Evolutionary conservation across 1,140 invertebrate genomes (phyloP).

Genomic region (Eulimnadia texana): DNA sequence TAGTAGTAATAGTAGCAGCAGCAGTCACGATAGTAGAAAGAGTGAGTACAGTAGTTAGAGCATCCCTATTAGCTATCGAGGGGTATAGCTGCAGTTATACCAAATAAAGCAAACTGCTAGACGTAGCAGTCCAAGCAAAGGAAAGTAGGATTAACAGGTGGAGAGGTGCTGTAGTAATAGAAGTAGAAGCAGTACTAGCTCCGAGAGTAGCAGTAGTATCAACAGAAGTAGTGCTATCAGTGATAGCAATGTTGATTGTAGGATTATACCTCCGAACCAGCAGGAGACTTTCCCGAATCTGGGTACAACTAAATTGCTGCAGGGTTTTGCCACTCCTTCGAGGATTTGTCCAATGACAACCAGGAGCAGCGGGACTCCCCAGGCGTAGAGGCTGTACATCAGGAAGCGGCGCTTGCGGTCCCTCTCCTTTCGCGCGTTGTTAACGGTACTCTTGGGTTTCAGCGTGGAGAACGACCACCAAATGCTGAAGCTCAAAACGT

Average conservation of each 20-base stretch:
- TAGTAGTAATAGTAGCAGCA: no score
- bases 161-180: no score
- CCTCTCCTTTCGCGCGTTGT: not conserved
- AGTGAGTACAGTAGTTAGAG: not conserved
- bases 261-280: constrained; percentile 7
- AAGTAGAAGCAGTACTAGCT: not conserved
- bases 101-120: not conserved
- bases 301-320: not conserved
- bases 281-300: constrained; percentile 4
- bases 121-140: not conserved
- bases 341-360: constrained; percentile 16
- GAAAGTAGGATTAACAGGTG: not conserved
- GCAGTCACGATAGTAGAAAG: not conserved
- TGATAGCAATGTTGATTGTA: not conserved
- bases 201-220: no score
- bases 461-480: constrained; percentile 22
- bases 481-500: constrained; percentile 27
- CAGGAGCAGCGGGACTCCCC: constrained; percentile 21
- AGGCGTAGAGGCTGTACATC: constrained; percentile 22
- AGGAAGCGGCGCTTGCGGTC: constrained; percentile 15
- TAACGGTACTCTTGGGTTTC: not conserved
- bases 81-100: not conserved
- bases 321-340: not conserved
- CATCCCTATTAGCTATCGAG: not conserved
- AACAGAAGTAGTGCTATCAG: not conserved